These are phyloP conservation scores for Spatula versicolor DNA, from an alignment of 2,797 vertebrate species.

Conservation along the genomic window DNA sequence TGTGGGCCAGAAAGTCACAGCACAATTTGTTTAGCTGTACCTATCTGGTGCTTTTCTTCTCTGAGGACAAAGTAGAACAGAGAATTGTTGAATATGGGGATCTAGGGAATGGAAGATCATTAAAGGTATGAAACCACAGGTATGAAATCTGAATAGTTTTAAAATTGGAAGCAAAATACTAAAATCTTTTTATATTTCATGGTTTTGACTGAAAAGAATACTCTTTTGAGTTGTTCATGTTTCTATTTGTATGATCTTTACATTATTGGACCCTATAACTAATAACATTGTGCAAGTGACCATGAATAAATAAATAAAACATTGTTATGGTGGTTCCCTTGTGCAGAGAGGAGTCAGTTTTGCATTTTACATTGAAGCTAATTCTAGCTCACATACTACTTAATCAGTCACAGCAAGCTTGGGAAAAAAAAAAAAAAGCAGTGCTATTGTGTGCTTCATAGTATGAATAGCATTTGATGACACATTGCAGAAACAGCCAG, in stretches of 20 bases:
- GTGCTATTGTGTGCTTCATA: background rate
- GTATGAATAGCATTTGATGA: constrained; percentile 40
- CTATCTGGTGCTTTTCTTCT: background rate
- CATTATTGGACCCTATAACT: background rate
- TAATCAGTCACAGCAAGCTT: background rate
- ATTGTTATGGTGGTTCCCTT: background rate
- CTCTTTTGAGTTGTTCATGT: background rate
- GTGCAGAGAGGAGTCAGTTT: background rate
- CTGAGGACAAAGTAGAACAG: background rate
- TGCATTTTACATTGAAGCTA: background rate
- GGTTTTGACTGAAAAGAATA: background rate
- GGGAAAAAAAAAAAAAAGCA: background rate
- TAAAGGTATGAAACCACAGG: background rate
- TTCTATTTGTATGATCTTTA: background rate
- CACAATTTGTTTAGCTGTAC: background rate
- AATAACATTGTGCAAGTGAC: background rate
- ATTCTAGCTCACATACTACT: background rate
- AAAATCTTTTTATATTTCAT: background rate
- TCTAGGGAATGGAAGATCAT: background rate
- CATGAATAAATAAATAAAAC: background rate
- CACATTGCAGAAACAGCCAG: constrained; percentile 30
- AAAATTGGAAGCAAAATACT: background rate
- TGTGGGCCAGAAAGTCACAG: background rate
- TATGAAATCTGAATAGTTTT: background rate
- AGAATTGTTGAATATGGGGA: background rate